phyloP scores from a whole-genome alignment of 2,797 vertebrate species.

The Rhyacichthys aspro region DNA sequence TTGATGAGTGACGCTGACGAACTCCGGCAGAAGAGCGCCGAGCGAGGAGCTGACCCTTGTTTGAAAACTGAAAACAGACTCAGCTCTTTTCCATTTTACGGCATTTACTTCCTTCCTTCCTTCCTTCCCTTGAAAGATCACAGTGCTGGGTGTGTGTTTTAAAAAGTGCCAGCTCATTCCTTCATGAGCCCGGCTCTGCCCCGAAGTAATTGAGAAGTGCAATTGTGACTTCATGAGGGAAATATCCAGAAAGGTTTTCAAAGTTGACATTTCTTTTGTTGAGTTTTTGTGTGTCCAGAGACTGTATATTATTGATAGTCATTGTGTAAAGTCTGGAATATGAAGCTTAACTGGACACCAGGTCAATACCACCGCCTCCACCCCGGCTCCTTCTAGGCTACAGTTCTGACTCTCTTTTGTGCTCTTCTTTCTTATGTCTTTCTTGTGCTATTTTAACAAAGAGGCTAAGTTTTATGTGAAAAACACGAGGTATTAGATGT shows the following conservation, averaged over 20 bases:
- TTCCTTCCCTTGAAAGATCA: slow-evolving; percentile 47
- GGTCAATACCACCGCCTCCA: too few species aligned
- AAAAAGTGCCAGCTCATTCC: slow-evolving; percentile 45
- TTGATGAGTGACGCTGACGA: slow-evolving; percentile 37
- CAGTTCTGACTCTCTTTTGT: too few species aligned
- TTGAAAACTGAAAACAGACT: slow-evolving; percentile 54
- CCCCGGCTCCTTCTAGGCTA: too few species aligned
- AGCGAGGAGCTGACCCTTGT: slow-evolving; percentile 46
- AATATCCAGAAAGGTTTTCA: slow-evolving; percentile 29
- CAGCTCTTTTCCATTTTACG: slow-evolving; percentile 54
- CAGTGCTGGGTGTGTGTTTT: slow-evolving; percentile 7
- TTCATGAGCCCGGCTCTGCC: slow-evolving; percentile 13
- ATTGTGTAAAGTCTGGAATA: too few species aligned
- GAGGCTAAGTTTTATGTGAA: too few species aligned
- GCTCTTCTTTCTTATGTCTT: too few species aligned
- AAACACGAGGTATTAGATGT: too few species aligned
- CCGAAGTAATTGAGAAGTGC: slow-evolving; percentile 37
- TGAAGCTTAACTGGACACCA: too few species aligned
- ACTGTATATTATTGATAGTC: too few species aligned
- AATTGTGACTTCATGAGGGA: slow-evolving; percentile 15
- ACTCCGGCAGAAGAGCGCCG: slow-evolving; percentile 16
- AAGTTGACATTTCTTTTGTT: not conserved
- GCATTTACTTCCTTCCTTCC: slow-evolving; percentile 43
- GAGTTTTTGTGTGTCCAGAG: too few species aligned
- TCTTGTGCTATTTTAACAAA: too few species aligned